Conservation (phyloP, 2,888 invertebrate species). For the Blastobasis adustella region DNA sequence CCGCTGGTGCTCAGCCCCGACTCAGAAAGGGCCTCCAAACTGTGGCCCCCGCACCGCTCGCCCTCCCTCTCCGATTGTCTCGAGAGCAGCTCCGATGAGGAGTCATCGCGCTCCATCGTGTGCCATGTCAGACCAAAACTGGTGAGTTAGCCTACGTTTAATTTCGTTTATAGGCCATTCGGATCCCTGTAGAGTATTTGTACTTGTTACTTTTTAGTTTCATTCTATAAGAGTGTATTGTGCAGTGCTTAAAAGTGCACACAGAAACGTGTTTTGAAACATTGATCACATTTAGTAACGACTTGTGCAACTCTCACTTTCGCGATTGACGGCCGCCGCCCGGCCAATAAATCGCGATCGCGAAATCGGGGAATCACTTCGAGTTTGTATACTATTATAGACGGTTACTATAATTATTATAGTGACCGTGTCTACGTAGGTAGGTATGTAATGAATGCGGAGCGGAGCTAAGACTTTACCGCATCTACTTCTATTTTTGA, state of each 20-base stretch:
- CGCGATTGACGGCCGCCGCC: not conserved
- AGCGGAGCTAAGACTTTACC: too few relatives aligned
- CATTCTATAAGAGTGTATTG: too few relatives aligned
- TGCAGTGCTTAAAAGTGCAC: not conserved
- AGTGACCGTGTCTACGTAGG: too few relatives aligned
- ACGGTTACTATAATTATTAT: too few relatives aligned
- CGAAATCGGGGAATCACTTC: too few relatives aligned
- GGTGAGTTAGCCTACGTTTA: constrained; percentile 36
- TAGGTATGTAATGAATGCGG: too few relatives aligned
- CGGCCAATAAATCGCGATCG: too few relatives aligned
- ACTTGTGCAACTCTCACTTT: not conserved
- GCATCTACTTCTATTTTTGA: too few relatives aligned
- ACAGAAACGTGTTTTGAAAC: not conserved
- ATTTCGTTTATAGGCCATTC: too few relatives aligned
- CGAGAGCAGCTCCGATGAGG: constrained; percentile 63
- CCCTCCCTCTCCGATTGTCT: constrained; percentile 69
- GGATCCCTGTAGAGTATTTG: too few relatives aligned
- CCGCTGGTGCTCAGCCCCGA: constrained; percentile 34
- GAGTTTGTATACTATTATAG: too few relatives aligned
- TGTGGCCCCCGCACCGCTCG: constrained; percentile 52
- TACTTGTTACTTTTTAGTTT: too few relatives aligned
- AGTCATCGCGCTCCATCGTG: constrained; percentile 61
- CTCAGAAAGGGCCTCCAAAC: constrained; percentile 41
- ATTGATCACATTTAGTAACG: not conserved
- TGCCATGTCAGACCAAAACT: constrained; percentile 64